Evolutionary conservation across 2,797 vertebrate species (phyloP), one percentile per base, ranked within the genome.

Genomic region (Silurus aristotelis): DNA sequence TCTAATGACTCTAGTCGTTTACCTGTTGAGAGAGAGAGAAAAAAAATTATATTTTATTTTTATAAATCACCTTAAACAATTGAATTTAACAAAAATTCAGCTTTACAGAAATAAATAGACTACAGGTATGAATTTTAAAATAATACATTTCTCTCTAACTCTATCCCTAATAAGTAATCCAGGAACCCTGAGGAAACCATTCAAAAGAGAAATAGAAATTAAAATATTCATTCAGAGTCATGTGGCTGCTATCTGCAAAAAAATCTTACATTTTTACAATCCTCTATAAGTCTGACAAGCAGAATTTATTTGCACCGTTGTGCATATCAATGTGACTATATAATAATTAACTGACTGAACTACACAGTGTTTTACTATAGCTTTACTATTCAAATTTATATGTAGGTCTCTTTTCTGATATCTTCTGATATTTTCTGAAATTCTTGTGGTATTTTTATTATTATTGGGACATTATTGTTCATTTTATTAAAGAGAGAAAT

Each of bases 1-100:
- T 85, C 25, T 73, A 55, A 27, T 58, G 70, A 31, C 79, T 92
- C 89, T 86, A 90, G 89, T 43, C 64, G 66, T 92, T 91, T 92
- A 94, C 93, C 95, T 94, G 90, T 84, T 91, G 83, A 91, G 78
- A 92, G 83, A 91, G 78, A 92, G 5, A 90, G 72, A 89, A 38
- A 38, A 38, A 38, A 52, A 52, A 52, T 52, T 52, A 8, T 1
- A 52, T 52, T 52, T 52, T 7, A 52, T 52, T 52, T 52, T 52
- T 52, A 52, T 10, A 52, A 52, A 7, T 52, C 48, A 52, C 31
- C 31, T 31, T 31, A 31, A 31, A 9, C 48, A 48, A 48, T 48
- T 48, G 48, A 48, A 6, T 6, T 48, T 48, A 10, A 7, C 48
- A 52, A 52, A 52, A 7, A 52, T 7, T 38, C 48, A 52, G 48